Evolutionary conservation across 2,888 invertebrate species (phyloP).

Genomic region (Opisthograptis luteolata): DNA sequence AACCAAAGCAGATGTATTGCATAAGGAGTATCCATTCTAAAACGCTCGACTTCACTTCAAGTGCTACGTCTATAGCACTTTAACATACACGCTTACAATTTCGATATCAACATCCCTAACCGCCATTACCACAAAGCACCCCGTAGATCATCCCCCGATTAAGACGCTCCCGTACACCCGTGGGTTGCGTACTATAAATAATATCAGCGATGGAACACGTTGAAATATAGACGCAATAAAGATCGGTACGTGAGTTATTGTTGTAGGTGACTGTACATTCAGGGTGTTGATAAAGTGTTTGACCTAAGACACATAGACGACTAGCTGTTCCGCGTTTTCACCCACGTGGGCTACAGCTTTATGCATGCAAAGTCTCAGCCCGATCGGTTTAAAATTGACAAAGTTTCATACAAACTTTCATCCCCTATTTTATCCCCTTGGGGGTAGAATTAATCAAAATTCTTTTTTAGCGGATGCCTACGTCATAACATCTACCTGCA

Average conservation of each 20-base stretch:
- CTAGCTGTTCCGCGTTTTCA: too few species aligned
- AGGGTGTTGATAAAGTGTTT: slow-evolving; percentile 21
- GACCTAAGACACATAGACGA: too few species aligned
- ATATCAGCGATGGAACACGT: slow-evolving; percentile 57
- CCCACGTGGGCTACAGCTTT: too few species aligned
- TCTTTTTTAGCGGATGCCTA: too few species aligned
- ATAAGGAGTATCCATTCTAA: too few species aligned
- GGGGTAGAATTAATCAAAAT: too few species aligned
- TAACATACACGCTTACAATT: slow-evolving; percentile 11
- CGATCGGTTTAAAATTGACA: too few species aligned
- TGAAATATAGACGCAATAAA: slow-evolving; percentile 72
- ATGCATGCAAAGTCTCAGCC: too few species aligned
- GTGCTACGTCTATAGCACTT: slow-evolving; percentile 1
- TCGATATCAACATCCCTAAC: slow-evolving; percentile 29
- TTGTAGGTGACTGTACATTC: slow-evolving; percentile 13
- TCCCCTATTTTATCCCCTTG: too few species aligned
- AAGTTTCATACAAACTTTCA: too few species aligned
- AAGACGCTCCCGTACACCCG: slow-evolving; percentile 49
- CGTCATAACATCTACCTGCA: too few species aligned
- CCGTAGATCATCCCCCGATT: slow-evolving; percentile 52
- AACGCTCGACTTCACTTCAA: not conserved
- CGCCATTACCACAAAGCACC: slow-evolving; percentile 43
- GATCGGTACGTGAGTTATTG: slow-evolving; percentile 39
- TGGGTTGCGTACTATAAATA: slow-evolving; percentile 55
- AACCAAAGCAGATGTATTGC: too few species aligned